These are phyloP conservation scores for Drosophila lacteicornis DNA, from an alignment of 1,140 invertebrate genomes.

Conservation along the genomic window DNA sequence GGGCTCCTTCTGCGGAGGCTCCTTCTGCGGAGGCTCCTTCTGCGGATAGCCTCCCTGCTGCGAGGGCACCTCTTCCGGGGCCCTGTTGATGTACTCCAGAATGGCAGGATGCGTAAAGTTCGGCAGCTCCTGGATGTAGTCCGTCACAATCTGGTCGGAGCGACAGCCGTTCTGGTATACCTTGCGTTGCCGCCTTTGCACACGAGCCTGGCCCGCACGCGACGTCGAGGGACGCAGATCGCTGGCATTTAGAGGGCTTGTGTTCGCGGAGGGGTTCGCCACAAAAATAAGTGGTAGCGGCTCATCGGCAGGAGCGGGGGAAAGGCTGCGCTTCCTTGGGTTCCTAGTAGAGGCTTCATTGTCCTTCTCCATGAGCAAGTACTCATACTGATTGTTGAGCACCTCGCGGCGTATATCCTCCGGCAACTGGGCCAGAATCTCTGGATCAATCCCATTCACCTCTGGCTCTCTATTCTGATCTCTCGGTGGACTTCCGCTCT, in stretches of 20 bases:
- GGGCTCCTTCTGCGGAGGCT: no score
- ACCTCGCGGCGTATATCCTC: conserved; percentile 88
- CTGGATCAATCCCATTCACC: conserved; percentile 84
- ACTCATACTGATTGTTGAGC: conserved; percentile 68
- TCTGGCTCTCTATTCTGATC: neutral
- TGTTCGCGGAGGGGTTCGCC: no score
- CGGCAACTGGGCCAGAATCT: conserved; percentile 87
- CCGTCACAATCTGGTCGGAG: conserved; percentile 48
- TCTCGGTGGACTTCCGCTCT: neutral
- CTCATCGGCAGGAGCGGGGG: neutral
- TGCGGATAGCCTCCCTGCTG: conserved; percentile 2
- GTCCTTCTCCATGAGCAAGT: conserved; percentile 29
- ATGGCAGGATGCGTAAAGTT: conserved; percentile 31
- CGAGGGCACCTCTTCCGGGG: neutral
- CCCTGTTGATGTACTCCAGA: conserved; percentile 23
- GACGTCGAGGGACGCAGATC: conserved; percentile 73
- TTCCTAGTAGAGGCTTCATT: neutral
- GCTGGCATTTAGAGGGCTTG: conserved; percentile 45
- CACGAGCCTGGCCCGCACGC: conserved; percentile 27
- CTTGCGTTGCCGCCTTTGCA: conserved; percentile 10
- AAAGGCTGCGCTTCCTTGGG: neutral
- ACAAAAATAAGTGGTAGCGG: neutral
- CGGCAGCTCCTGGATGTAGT: conserved; percentile 40
- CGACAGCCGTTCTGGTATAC: neutral
- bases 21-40: no score